Evolutionary conservation across 2,888 invertebrate species (phyloP).

Genomic region (Notodromas monacha): DNA sequence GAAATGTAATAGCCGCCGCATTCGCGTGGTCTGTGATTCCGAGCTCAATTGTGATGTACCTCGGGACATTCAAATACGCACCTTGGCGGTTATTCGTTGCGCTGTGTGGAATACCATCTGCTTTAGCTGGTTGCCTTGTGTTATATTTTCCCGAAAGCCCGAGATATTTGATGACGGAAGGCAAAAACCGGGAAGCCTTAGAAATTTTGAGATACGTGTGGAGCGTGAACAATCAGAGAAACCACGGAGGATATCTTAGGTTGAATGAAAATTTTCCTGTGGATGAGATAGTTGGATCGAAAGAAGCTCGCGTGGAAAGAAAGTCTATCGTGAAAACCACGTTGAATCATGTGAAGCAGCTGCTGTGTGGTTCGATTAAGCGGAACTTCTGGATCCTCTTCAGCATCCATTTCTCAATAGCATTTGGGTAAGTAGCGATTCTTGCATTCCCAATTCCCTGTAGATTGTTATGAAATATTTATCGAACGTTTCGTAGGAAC

Average conservation of each 20-base stretch:
- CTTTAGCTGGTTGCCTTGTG: constrained; percentile 46
- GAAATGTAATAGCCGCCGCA: constrained; percentile 70
- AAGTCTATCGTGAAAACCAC: too few species aligned
- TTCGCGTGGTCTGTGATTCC: not conserved
- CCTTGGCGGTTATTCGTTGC: constrained; percentile 71
- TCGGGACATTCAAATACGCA: constrained; percentile 45
- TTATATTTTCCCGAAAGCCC: constrained; percentile 64
- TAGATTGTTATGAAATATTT: too few species aligned
- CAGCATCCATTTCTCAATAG: constrained; percentile 64
- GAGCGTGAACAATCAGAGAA: constrained; percentile 11
- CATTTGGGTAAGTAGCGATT: constrained; percentile 32
- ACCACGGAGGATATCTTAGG: too few species aligned
- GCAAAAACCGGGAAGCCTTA: constrained; percentile 42
- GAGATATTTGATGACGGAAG: constrained; percentile 46
- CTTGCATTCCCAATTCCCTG: not conserved
- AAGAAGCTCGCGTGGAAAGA: too few species aligned
- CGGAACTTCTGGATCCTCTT: constrained; percentile 32
- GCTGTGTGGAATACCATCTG: constrained; percentile 56
- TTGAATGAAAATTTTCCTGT: too few species aligned
- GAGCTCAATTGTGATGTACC: constrained; percentile 14
- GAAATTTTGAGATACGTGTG: constrained; percentile 48
- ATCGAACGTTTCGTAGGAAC: too few species aligned
- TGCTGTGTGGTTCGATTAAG: too few species aligned
- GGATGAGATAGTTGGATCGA: too few species aligned
- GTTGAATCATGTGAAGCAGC: too few species aligned